Percentiles rank a stretch among this genome's conserved stretches.
Evolutionary conservation across 2,797 vertebrate species (phyloP).

Genomic region (Odontamblyopus lacepedii): DNA sequence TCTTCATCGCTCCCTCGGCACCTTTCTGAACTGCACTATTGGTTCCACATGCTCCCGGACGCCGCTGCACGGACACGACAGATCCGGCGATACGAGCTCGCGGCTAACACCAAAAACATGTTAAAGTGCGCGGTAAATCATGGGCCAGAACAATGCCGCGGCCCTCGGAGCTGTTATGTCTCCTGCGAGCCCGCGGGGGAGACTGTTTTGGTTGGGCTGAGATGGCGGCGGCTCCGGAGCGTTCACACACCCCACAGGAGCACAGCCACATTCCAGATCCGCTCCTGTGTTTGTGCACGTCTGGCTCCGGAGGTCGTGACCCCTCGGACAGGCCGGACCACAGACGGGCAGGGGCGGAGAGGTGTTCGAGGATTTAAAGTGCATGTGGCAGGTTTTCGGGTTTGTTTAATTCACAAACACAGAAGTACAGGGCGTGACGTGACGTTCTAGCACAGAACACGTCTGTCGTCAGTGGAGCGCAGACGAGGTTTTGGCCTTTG

Average conservation of each 20-base stretch:
- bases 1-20: constrained; percentile 57
- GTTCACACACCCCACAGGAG: constrained; percentile 34
- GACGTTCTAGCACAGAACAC: too few relatives aligned
- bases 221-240: constrained; percentile 21
- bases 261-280: constrained; percentile 53
- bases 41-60: constrained; percentile 44
- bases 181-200: constrained; percentile 23
- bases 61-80: background rate
- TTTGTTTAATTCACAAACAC: too few relatives aligned
- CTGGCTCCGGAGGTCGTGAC: constrained; percentile 54
- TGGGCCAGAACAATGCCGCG: constrained; percentile 2
- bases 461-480: too few relatives aligned
- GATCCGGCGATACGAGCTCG: background rate
- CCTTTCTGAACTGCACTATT: constrained; percentile 57
- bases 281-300: constrained; percentile 64
- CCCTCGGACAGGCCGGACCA: constrained; percentile 49
- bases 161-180: background rate
- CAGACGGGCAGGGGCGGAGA: constrained; percentile 4
- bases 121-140: constrained; percentile 47
- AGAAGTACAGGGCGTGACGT: too few relatives aligned
- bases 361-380: background rate
- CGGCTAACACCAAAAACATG: constrained; percentile 53
- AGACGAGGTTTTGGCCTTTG: too few relatives aligned
- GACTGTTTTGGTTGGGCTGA: constrained; percentile 24
- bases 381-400: background rate